These are phyloP conservation scores for Trachythela sp. DNA, from an alignment of 64 coral and sea anemone genomes.

Conservation along the genomic window DNA sequence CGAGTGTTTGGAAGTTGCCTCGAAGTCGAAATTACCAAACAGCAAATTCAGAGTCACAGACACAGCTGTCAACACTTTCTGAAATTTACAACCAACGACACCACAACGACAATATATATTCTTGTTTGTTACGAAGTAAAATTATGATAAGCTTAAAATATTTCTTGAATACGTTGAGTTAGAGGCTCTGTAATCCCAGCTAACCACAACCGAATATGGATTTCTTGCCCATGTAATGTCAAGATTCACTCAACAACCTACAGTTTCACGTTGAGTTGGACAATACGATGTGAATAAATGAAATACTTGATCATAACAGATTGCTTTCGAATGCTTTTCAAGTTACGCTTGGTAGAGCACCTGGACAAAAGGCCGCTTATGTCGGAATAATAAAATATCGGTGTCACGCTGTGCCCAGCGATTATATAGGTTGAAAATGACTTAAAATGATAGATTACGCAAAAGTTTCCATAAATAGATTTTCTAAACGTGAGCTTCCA, in stretches of 20 bases:
- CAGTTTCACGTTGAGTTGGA: background rate
- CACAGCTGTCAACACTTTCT: too few relatives aligned
- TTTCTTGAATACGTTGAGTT: too few relatives aligned
- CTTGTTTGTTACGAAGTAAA: too few relatives aligned
- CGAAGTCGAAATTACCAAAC: too few relatives aligned
- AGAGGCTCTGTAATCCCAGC: background rate
- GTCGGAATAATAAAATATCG: background rate
- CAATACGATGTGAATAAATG: background rate
- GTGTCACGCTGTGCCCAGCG: background rate
- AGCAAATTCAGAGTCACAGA: too few relatives aligned
- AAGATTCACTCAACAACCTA: background rate
- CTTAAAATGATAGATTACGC: background rate
- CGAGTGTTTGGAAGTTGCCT: too few relatives aligned
- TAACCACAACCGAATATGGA: background rate
- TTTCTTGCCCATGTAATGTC: background rate
- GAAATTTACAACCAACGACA: too few relatives aligned
- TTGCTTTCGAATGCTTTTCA: background rate
- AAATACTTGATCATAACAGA: background rate
- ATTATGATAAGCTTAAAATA: too few relatives aligned
- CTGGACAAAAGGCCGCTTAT: background rate
- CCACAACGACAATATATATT: too few relatives aligned
- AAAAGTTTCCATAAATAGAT: background rate
- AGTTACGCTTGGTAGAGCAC: background rate
- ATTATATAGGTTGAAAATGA: background rate
- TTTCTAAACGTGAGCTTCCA: too few relatives aligned